Base-by-base conservation (phyloP, 2,888 invertebrate species). In the Amblyjoppa fuscipennis region DNA sequence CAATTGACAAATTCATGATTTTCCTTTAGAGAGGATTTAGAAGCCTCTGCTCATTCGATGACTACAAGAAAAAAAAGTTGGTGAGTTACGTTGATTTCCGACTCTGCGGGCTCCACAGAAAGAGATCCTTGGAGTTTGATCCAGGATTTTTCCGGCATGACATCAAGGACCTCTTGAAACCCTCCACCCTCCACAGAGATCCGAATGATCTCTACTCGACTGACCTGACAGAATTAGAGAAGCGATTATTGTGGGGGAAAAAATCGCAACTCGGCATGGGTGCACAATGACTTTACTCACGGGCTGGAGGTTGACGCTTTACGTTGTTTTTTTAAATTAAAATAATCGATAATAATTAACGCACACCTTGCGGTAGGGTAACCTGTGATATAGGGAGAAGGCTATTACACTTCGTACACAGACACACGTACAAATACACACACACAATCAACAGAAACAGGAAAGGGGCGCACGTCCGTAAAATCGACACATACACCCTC, bases 61-160 rank as follows among this genome's bases (percentile, higher is more conserved):
- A 59, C 41, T 49, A 49, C 16, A 45, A 53, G 25, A n/a, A 56
- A 59, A 38, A 59, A 38, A 59, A 61, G 45, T 71, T 31, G 90
- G 91, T 89, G 86, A 89, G 93, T 93, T 92, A 93, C 94, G 94
- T 93, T 93, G 91, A 88, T 91, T 92, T 93, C 92, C 91, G 93
- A 94, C 92, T 94, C 89, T 83, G 89, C 89, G 92, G 93, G 88
- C 73, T 49, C 68, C 31, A 64, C 49, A 69, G 88, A 89, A 88
- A 89, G 91, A 91, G 91, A 89, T 92, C 89, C 87, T 84, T 89
- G 89, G 90, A 89, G 92, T 89, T 88, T 25, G 6, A 53, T 45
- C 31, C 53, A 61, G 16, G 9, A 49, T 3, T 79, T 25, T 61
- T 73, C 59, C 71, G n/a, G 38, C 70, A 70, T 73, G 70, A 88